phyloP scores from a whole-genome alignment of 2,888 invertebrate genomes.

The Acanthococcus lagerstroemiae region DNA sequence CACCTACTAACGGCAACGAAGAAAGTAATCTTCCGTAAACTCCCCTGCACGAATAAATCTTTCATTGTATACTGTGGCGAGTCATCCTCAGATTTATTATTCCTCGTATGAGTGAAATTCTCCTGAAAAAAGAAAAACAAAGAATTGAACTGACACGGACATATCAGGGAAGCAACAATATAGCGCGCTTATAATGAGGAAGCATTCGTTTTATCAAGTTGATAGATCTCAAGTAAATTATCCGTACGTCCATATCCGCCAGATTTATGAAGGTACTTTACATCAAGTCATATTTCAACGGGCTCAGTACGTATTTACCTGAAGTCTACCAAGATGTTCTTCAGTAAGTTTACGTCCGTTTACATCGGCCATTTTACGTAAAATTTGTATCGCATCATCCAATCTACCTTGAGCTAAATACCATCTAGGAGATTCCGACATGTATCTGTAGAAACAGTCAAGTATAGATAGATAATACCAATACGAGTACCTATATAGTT shows the following conservation, averaged over 20 bases:
- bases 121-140: conserved; percentile 12
- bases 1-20: conserved; percentile 76
- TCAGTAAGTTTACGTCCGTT: conserved; percentile 59
- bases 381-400: conserved; percentile 59
- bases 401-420: conserved; percentile 65
- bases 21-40: conserved; percentile 65
- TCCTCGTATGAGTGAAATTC: conserved; percentile 16
- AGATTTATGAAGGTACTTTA: too few species aligned
- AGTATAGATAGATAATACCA: too few species aligned
- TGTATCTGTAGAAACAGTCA: conserved; percentile 43
- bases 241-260: too few species aligned
- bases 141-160: background rate
- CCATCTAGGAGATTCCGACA: conserved; percentile 79
- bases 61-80: conserved; percentile 52
- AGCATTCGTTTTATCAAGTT: too few species aligned
- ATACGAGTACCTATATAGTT: too few species aligned
- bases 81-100: background rate
- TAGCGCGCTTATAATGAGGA: too few species aligned
- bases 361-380: conserved; percentile 62
- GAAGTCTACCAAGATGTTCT: conserved; percentile 56
- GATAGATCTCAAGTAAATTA: too few species aligned
- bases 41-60: conserved; percentile 62
- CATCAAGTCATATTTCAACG: too few species aligned
- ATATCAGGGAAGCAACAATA: too few species aligned
- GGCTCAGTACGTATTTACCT: conserved; percentile 40